Percentiles rank a stretch among this genome's conserved stretches.
These are phyloP conservation scores for Lasioglossum villosulum DNA, from an alignment of 2,888 invertebrate genomes.

Conservation along the genomic window DNA sequence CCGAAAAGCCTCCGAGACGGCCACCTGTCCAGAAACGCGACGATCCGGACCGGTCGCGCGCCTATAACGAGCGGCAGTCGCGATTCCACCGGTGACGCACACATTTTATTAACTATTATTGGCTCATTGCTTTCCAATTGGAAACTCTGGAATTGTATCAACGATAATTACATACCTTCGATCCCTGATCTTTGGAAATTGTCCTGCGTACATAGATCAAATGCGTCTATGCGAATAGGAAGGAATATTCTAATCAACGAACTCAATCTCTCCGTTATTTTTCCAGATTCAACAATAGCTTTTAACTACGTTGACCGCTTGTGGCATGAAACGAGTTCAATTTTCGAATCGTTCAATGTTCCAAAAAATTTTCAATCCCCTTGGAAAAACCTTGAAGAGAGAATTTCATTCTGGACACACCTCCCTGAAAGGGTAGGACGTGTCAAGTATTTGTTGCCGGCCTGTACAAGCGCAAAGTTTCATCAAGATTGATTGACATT, in stretches of 20 bases:
- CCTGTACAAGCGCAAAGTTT: not conserved
- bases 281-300: not conserved
- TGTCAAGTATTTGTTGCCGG: not conserved
- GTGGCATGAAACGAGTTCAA: not conserved
- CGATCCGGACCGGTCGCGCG: not conserved
- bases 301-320: not conserved
- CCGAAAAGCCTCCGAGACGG: not conserved
- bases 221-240: not conserved
- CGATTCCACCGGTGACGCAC: not conserved
- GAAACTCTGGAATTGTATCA: not conserved
- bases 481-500: not conserved
- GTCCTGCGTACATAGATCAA: not conserved
- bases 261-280: not conserved
- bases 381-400: not conserved
- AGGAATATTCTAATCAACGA: too few species aligned
- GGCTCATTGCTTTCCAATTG: not conserved
- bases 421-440: not conserved
- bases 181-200: not conserved
- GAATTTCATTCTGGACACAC: not conserved
- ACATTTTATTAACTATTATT: not conserved
- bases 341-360: not conserved
- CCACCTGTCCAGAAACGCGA: not conserved
- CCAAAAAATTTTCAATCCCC: not conserved
- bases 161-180: not conserved
- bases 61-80: not conserved